phyloP scores from a whole-genome alignment of 2,888 invertebrate genomes.

The Drosophila algonquin region DNA sequence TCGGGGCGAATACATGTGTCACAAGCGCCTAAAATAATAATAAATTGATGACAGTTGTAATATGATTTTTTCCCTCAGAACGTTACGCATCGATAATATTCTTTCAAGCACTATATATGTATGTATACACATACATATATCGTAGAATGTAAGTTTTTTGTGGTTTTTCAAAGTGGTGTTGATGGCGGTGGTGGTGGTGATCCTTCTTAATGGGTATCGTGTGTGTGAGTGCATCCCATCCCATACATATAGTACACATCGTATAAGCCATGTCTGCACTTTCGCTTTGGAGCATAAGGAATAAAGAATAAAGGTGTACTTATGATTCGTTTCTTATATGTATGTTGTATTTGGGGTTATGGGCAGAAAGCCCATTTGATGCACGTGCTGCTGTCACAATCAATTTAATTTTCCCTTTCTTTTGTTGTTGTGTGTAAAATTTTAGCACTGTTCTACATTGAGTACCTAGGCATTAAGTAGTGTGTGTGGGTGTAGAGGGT shows the following conservation, averaged over 20 bases:
- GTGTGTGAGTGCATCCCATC: not conserved
- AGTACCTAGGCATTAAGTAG: conserved; percentile 44
- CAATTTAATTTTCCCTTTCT: conserved; percentile 77
- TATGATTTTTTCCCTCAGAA: conserved; percentile 54
- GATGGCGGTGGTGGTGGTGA: conserved; percentile 1
- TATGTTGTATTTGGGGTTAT: not conserved
- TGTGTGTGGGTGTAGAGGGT: conserved; percentile 1
- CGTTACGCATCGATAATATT: conserved; percentile 1
- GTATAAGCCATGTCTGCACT: conserved; percentile 1
- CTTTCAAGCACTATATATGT: not conserved
- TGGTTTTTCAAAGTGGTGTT: conserved; percentile 37
- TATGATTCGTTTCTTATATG: conserved; percentile 37
- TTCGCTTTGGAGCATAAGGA: not conserved
- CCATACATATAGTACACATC: conserved; percentile 3
- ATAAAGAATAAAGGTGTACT: conserved; percentile 24
- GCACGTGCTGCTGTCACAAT: conserved; percentile 82
- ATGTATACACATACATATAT: too few species aligned
- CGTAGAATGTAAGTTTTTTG: not conserved
- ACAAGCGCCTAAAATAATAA: conserved; percentile 29
- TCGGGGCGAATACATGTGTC: conserved; percentile 30
- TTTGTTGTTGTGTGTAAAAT: conserved; percentile 41
- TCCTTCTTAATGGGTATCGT: conserved; percentile 26
- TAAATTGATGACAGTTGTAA: conserved; percentile 30
- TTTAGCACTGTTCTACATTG: conserved; percentile 64
- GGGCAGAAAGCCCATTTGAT: conserved; percentile 67